Evolutionary conservation across 2,113 vertebrate genomes (phyloP).

Genomic region (Amblyopsis rosae): DNA sequence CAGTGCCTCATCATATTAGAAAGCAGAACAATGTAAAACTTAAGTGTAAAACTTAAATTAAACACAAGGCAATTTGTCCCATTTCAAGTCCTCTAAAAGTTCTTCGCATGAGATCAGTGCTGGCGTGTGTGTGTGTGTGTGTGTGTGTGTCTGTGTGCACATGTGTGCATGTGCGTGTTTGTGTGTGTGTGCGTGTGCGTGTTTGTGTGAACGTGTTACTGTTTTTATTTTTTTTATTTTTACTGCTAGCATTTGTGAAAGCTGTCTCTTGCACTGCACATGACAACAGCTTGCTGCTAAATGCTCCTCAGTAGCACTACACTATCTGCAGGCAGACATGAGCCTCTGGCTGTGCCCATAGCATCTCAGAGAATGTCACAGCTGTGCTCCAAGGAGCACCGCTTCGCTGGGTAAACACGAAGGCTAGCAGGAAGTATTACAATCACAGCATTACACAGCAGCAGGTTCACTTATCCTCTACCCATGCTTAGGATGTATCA

Average conservation of each 20-base stretch:
- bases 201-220: background rate
- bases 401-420: background rate
- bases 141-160: background rate
- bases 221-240: too few relatives aligned
- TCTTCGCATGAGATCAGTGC: too few relatives aligned
- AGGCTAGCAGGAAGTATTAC: background rate
- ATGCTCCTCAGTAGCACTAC: background rate
- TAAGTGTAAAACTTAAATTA: too few relatives aligned
- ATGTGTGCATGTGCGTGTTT: too few relatives aligned
- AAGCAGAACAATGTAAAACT: too few relatives aligned
- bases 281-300: background rate
- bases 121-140: too few relatives aligned
- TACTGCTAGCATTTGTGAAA: too few relatives aligned
- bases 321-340: background rate
- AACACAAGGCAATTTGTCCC: too few relatives aligned
- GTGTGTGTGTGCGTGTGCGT: background rate
- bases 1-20: too few relatives aligned
- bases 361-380: background rate
- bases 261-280: too few relatives aligned
- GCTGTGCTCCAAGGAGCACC: conserved; percentile 3
- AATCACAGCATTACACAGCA: background rate
- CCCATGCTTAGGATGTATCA: background rate
- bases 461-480: background rate
- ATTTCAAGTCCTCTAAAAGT: too few relatives aligned
- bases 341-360: conserved; percentile 7